These are phyloP conservation scores for Dendrolimus punctatus DNA, from an alignment of 1,140 invertebrate genomes.

Conservation along the genomic window DNA sequence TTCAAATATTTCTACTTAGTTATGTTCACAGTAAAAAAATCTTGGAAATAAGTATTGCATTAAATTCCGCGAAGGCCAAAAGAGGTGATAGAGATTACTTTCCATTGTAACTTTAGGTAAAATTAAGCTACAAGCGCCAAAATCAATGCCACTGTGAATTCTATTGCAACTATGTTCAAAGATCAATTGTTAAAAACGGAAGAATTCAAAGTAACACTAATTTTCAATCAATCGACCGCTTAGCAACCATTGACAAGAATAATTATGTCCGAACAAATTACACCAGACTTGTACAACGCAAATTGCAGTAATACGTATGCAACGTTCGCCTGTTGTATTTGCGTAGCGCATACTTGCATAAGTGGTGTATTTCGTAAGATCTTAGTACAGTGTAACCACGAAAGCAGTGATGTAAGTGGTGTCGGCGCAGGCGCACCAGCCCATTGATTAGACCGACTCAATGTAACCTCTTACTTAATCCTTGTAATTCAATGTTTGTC, in stretches of 20 bases:
- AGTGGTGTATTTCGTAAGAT: constrained; percentile 56
- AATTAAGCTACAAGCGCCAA: too few species aligned
- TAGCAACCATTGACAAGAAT: not conserved
- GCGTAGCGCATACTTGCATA: constrained; percentile 54
- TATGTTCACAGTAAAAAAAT: too few species aligned
- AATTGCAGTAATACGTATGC: constrained; percentile 17
- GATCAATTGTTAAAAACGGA: too few species aligned
- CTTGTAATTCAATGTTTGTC: constrained; percentile 17
- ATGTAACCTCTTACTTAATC: constrained; percentile 58
- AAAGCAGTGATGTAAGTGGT: constrained; percentile 54
- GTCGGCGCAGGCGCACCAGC: constrained; percentile 24
- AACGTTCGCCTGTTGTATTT: constrained; percentile 27
- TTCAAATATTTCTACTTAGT: too few species aligned
- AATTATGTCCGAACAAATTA: constrained; percentile 3
- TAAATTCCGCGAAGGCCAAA: too few species aligned
- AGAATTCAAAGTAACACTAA: too few species aligned
- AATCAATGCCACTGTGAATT: too few species aligned
- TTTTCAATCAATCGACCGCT: not conserved
- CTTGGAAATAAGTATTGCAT: too few species aligned
- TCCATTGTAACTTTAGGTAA: too few species aligned
- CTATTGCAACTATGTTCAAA: too few species aligned
- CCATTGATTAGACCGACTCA: constrained; percentile 61
- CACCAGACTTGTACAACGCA: constrained; percentile 6
- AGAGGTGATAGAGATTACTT: too few species aligned
- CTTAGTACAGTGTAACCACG: constrained; percentile 37